A percentile compares a stretch with the other conserved stretches of the same genome.
Evolutionary conservation across 2,888 invertebrate species (phyloP).

Genomic region (Agrochola lota): DNA sequence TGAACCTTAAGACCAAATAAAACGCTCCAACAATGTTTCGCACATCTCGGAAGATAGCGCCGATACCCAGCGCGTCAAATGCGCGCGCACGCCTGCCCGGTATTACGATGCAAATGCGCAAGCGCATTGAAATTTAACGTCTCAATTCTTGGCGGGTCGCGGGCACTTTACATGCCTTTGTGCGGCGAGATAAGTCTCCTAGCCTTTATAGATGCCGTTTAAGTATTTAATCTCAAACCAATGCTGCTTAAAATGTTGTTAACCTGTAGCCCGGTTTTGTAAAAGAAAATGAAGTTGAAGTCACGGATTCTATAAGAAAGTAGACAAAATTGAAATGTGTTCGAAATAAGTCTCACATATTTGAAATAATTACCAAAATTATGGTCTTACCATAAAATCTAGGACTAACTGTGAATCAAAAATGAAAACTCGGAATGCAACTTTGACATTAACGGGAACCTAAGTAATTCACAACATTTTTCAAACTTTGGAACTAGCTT

Average conservation of each 20-base stretch:
- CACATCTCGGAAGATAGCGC: slow-evolving; percentile 56
- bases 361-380: not conserved
- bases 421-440: not conserved
- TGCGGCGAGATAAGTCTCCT: slow-evolving; percentile 61
- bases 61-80: slow-evolving; percentile 63
- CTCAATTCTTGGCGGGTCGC: slow-evolving; percentile 73
- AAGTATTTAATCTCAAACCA: slow-evolving; percentile 66
- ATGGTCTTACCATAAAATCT: not conserved
- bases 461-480: not conserved
- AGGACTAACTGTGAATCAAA: not conserved
- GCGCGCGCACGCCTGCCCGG: slow-evolving; percentile 71
- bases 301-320: not conserved
- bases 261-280: slow-evolving; percentile 20
- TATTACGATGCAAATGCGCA: slow-evolving; percentile 76
- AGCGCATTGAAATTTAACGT: slow-evolving; percentile 77
- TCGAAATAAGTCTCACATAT: not conserved
- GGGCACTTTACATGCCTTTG: slow-evolving; percentile 70
- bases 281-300: slow-evolving; percentile 8
- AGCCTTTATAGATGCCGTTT: slow-evolving; percentile 64
- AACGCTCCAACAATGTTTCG: slow-evolving; percentile 53
- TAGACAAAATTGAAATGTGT: not conserved
- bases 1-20: slow-evolving; percentile 11
- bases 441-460: slow-evolving; percentile 9
- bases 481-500: not conserved
- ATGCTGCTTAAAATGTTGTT: slow-evolving; percentile 49